phyloP scores from a whole-genome alignment of 2,797 vertebrate species.

The Pangasius mekongensis region DNA sequence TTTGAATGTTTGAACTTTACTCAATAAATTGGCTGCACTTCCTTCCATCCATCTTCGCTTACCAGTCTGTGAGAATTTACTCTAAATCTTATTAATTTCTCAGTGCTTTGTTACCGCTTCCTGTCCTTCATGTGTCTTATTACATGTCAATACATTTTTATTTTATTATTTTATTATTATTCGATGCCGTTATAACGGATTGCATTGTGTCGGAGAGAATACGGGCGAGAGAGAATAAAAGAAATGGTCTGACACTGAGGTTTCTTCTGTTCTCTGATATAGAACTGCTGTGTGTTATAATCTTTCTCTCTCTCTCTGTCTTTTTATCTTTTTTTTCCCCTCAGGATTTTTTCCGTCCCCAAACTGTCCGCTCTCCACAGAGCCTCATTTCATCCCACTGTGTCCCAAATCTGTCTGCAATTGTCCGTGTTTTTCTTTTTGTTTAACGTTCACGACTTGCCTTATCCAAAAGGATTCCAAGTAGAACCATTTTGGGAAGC shows the following conservation, averaged over 20 bases:
- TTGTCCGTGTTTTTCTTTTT: not conserved
- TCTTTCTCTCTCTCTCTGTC: not conserved
- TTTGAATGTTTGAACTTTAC: too few relatives aligned
- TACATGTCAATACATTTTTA: not conserved
- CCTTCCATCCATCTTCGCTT: too few relatives aligned
- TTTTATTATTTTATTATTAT: not conserved
- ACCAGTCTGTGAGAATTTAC: not conserved
- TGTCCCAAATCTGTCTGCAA: conserved; percentile 42
- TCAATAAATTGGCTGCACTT: too few relatives aligned
- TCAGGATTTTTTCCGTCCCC: conserved; percentile 16
- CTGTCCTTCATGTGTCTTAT: not conserved
- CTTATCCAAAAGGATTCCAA: not conserved
- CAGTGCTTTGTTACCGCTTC: not conserved
- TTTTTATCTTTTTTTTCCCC: not conserved
- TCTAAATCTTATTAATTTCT: not conserved
- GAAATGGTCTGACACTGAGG: not conserved
- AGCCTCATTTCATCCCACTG: conserved; percentile 35
- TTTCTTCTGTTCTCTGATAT: not conserved
- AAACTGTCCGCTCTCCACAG: conserved; percentile 30
- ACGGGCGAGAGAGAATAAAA: not conserved
- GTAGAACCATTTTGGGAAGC: not conserved
- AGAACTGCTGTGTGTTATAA: not conserved
- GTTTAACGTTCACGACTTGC: not conserved
- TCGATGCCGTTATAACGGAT: not conserved
- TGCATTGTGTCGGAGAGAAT: not conserved